phyloP scores from a whole-genome alignment of 1,140 invertebrate species.

The Trissolcus basalis region DNA sequence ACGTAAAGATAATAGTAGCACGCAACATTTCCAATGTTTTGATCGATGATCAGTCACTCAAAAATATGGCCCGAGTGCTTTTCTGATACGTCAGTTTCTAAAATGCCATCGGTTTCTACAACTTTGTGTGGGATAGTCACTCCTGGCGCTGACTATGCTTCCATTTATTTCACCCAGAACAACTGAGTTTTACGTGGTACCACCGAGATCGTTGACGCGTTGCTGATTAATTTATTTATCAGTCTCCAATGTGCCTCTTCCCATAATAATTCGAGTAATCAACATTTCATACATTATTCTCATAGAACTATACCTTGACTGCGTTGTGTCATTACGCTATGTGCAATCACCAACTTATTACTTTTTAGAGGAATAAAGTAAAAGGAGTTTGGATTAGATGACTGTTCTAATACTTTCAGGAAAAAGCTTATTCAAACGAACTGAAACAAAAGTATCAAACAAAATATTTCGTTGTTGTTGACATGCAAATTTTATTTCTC shows the following conservation, averaged over 20 bases:
- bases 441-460: too few relatives aligned
- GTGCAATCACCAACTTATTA: too few relatives aligned
- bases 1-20: conserved; percentile 39
- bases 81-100: conserved; percentile 25
- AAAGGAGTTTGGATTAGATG: too few relatives aligned
- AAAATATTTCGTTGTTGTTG: too few relatives aligned
- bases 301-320: too few relatives aligned
- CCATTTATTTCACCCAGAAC: conserved; percentile 43
- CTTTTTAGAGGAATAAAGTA: too few relatives aligned
- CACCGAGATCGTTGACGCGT: conserved; percentile 32
- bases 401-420: too few relatives aligned
- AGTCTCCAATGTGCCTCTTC: conserved; percentile 7
- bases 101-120: conserved; percentile 34
- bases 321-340: too few relatives aligned
- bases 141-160: conserved; percentile 43
- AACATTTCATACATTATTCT: conserved; percentile 54
- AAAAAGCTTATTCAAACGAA: too few relatives aligned
- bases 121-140: conserved; percentile 50
- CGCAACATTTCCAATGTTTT: conserved; percentile 34
- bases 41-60: conserved; percentile 40
- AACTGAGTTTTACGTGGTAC: conserved; percentile 38
- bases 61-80: conserved; percentile 30
- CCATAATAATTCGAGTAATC: conserved; percentile 26
- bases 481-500: too few relatives aligned
- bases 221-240: conserved; percentile 37